Evolutionary conservation across 2,888 invertebrate species (phyloP).

Genomic region (Hydraecia micacea): DNA sequence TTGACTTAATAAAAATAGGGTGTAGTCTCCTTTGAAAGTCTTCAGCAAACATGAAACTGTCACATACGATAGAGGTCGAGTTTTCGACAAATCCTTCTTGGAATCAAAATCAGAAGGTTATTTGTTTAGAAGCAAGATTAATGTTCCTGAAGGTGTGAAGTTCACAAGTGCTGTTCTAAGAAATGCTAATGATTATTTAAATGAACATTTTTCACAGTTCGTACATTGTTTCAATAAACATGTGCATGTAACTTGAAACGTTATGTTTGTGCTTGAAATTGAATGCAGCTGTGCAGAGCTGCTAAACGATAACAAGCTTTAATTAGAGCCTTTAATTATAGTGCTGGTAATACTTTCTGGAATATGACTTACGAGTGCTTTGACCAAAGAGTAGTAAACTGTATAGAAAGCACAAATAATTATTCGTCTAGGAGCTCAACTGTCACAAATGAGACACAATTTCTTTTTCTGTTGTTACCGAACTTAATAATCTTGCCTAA

Average conservation of each 20-base stretch:
- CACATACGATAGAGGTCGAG: conserved; percentile 59
- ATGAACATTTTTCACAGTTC: conserved; percentile 58
- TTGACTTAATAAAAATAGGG: conserved; percentile 36
- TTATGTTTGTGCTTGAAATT: conserved; percentile 42
- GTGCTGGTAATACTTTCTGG: conserved; percentile 23
- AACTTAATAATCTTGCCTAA: too few relatives aligned
- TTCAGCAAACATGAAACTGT: conserved; percentile 68
- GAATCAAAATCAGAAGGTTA: conserved; percentile 74
- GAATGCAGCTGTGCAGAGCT: conserved; percentile 55
- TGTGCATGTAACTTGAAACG: conserved; percentile 52
- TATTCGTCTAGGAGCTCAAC: too few relatives aligned
- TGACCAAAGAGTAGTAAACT: conserved; percentile 9
- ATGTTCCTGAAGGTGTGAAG: conserved; percentile 84
- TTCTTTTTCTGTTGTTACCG: too few relatives aligned
- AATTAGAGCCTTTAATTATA: conserved; percentile 51
- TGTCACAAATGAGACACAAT: too few relatives aligned
- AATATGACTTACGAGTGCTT: neutral
- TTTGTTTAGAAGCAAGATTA: conserved; percentile 82
- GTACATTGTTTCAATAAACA: conserved; percentile 55
- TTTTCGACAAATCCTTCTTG: conserved; percentile 75
- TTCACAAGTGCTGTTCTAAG: conserved; percentile 71
- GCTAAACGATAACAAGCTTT: conserved; percentile 49
- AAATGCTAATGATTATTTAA: conserved; percentile 67
- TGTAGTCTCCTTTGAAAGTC: conserved; percentile 31
- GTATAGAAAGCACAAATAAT: neutral